Evolutionary conservation across 2,113 vertebrate genomes (phyloP).

Genomic region (Arizona elegans): DNA sequence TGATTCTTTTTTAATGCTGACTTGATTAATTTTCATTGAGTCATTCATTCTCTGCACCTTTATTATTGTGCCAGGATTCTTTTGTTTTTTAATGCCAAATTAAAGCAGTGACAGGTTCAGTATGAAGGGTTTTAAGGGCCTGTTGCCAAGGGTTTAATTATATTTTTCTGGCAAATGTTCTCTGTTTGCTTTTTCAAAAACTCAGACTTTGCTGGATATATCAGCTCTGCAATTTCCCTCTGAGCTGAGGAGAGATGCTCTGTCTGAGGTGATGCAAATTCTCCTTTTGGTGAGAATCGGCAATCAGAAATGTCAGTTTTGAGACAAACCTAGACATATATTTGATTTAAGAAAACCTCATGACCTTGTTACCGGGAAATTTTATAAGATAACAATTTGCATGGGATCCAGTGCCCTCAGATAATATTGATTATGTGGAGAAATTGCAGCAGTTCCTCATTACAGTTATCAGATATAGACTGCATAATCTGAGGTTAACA

Average conservation of each 20-base stretch:
- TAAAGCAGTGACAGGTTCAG: background rate
- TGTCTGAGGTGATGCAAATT: background rate
- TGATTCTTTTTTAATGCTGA: background rate
- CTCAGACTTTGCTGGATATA: conserved; percentile 27
- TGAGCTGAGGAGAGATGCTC: conserved; percentile 1
- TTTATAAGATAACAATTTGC: background rate
- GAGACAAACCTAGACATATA: background rate
- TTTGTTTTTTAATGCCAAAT: conserved; percentile 35
- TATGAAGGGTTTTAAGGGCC: conserved; percentile 20
- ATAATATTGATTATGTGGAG: background rate
- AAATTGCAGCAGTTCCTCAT: background rate
- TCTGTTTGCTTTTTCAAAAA: conserved; percentile 31
- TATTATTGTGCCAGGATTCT: background rate
- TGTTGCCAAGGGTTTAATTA: conserved; percentile 53
- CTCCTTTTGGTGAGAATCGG: background rate
- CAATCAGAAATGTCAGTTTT: background rate
- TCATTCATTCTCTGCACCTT: conserved; percentile 7
- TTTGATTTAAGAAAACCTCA: background rate
- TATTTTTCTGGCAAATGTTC: conserved; percentile 48
- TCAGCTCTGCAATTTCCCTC: background rate
- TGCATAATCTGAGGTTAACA: background rate
- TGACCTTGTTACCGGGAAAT: background rate
- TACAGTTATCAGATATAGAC: background rate
- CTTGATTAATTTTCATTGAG: conserved; percentile 42
- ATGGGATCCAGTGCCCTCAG: background rate